Evolutionary conservation across 2,797 vertebrate genomes (phyloP).

Genomic region (Steatocranus sp.): DNA sequence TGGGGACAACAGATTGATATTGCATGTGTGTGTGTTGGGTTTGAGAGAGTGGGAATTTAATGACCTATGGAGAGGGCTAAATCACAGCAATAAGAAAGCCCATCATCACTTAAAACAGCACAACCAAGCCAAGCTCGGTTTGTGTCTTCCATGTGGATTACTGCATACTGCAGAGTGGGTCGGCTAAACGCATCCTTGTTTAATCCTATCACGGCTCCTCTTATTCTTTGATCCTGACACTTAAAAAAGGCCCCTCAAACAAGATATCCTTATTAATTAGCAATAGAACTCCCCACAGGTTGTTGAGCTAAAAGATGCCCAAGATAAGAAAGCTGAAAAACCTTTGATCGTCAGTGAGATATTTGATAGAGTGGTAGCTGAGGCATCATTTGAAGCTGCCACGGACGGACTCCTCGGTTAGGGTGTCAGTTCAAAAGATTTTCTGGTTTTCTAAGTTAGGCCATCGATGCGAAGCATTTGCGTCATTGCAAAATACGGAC

Average conservation of each 20-base stretch:
- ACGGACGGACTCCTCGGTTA: background rate
- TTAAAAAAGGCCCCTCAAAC: background rate
- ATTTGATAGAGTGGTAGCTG: background rate
- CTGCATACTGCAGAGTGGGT: background rate
- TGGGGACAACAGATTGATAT: background rate
- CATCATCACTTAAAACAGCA: background rate
- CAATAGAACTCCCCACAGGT: background rate
- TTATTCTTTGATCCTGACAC: conserved; percentile 15
- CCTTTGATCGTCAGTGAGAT: conserved; percentile 16
- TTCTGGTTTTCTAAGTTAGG: background rate
- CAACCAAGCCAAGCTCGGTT: background rate
- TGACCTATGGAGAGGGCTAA: background rate
- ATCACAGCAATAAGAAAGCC: background rate
- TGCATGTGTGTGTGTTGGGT: background rate
- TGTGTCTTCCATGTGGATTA: background rate
- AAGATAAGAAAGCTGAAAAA: background rate
- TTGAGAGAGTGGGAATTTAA: background rate
- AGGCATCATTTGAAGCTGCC: conserved; percentile 24
- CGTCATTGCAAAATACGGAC: conserved; percentile 23
- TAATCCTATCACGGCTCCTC: background rate
- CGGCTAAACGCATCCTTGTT: background rate
- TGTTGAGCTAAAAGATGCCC: background rate
- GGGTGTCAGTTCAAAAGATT: conserved; percentile 29
- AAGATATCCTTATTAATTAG: conserved; percentile 3
- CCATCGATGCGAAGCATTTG: conserved; percentile 27